Conservation (phyloP, 2,888 invertebrate genomes). For the Pedicia rivosa region DNA sequence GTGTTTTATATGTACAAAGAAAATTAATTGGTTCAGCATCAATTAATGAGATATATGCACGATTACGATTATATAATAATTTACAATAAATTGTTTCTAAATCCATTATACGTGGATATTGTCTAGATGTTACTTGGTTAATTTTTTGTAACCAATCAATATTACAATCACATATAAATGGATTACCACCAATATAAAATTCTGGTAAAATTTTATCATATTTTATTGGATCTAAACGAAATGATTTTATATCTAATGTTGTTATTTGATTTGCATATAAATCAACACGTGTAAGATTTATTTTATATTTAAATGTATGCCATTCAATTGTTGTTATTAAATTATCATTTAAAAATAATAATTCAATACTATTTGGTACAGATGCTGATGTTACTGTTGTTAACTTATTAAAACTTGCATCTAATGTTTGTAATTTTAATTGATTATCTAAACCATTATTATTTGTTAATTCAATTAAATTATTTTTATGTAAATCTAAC, state of each 20-base stretch:
- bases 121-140: conserved; percentile 68
- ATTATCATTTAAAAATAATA: conserved; percentile 80
- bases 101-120: conserved; percentile 84
- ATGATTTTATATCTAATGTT: conserved; percentile 76
- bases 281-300: conserved; percentile 78
- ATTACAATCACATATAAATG: conserved; percentile 86
- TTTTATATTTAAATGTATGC: conserved; percentile 77
- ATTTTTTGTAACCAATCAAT: conserved; percentile 92
- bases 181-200: conserved; percentile 88
- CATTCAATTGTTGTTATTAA: conserved; percentile 70
- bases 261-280: conserved; percentile 84
- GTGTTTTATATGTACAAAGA: conserved; percentile 80
- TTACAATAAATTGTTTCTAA: conserved; percentile 80
- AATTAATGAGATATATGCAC: conserved; percentile 68
- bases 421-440: conserved; percentile 63
- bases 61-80: conserved; percentile 67
- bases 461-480: conserved; percentile 61
- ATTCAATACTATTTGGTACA: conserved; percentile 70
- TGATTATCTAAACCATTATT: conserved; percentile 52
- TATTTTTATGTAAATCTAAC: conserved; percentile 81
- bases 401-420: conserved; percentile 82
- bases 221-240: conserved; percentile 65
- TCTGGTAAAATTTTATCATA: conserved; percentile 64
- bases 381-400: conserved; percentile 57
- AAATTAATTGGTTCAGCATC: conserved; percentile 82